A percentile compares a stretch with the other conserved stretches of the same genome.
These are phyloP conservation scores for Anarsia innoxiella DNA, from an alignment of 2,888 invertebrate genomes.

Conservation along the genomic window DNA sequence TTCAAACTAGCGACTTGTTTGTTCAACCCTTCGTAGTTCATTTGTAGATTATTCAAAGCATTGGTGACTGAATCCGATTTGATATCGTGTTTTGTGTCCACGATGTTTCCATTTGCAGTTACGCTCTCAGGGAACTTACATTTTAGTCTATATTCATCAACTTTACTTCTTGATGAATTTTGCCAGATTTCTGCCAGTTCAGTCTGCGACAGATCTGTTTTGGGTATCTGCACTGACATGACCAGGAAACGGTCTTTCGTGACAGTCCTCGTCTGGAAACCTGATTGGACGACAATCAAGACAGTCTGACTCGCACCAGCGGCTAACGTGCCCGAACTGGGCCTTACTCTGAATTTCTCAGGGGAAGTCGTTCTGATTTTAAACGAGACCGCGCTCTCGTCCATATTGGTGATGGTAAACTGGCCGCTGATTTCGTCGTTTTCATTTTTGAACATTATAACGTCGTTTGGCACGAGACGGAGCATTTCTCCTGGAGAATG, in stretches of 20 bases:
- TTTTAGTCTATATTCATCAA: conserved; percentile 83
- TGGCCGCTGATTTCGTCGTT: conserved; percentile 81
- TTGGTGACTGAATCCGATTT: conserved; percentile 85
- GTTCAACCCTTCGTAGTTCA: conserved; percentile 44
- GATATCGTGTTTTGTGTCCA: conserved; percentile 59
- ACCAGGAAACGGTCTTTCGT: conserved; percentile 91
- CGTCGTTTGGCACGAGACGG: conserved; percentile 79
- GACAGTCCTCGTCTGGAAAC: conserved; percentile 79
- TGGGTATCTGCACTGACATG: conserved; percentile 83
- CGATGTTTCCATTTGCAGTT: conserved; percentile 42
- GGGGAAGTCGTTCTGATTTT: conserved; percentile 97
- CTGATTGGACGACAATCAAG: conserved; percentile 83
- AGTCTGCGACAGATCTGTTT: conserved; percentile 69
- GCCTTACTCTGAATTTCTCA: conserved; percentile 94
- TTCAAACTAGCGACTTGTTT: conserved; percentile 46
- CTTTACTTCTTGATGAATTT: conserved; percentile 70
- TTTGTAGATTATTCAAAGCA: conserved; percentile 69
- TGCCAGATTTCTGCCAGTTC: conserved; percentile 87
- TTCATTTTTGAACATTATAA: conserved; percentile 80
- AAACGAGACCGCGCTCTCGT: conserved; percentile 63
- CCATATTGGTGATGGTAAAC: conserved; percentile 81
- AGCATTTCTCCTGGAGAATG: conserved; percentile 75
- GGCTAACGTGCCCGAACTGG: conserved; percentile 85
- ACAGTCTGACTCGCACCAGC: conserved; percentile 79
- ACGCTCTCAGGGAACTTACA: conserved; percentile 76